Evolutionary conservation across 2,888 invertebrate genomes (phyloP).

Genomic region (Tetropium fuscum): DNA sequence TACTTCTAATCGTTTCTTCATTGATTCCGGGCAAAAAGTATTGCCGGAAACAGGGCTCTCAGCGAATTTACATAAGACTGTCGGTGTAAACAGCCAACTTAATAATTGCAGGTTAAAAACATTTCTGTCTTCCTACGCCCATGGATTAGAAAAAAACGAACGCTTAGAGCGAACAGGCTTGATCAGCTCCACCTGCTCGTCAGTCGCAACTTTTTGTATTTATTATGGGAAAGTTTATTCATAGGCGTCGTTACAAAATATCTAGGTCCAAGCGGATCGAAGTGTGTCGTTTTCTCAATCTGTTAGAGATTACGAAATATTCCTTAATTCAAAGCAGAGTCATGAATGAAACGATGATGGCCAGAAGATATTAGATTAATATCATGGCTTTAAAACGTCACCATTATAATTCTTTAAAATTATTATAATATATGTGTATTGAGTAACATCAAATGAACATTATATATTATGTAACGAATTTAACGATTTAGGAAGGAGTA

Average conservation of each 20-base stretch:
- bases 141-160: slow-evolving; percentile 32
- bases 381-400: no score
- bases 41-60: slow-evolving; percentile 17
- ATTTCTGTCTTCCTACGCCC: slow-evolving; percentile 31
- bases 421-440: no score
- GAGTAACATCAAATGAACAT: no score
- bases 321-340: no score
- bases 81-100: slow-evolving; percentile 23
- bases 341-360: background rate
- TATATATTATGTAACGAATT: no score
- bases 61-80: slow-evolving; percentile 18
- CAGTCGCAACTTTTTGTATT: slow-evolving; percentile 22
- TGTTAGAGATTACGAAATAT: background rate
- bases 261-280: background rate
- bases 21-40: slow-evolving; percentile 17
- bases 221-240: slow-evolving; percentile 12
- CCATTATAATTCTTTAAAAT: no score
- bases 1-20: slow-evolving; percentile 18
- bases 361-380: background rate
- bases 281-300: background rate
- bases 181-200: slow-evolving; percentile 39
- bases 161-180: slow-evolving; percentile 34
- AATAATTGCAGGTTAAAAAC: slow-evolving; percentile 21
- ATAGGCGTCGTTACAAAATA: slow-evolving; percentile 5
- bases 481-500: no score